Base-by-base conservation (phyloP, 2,113 vertebrate genomes). In the Pionites leucogaster region DNA sequence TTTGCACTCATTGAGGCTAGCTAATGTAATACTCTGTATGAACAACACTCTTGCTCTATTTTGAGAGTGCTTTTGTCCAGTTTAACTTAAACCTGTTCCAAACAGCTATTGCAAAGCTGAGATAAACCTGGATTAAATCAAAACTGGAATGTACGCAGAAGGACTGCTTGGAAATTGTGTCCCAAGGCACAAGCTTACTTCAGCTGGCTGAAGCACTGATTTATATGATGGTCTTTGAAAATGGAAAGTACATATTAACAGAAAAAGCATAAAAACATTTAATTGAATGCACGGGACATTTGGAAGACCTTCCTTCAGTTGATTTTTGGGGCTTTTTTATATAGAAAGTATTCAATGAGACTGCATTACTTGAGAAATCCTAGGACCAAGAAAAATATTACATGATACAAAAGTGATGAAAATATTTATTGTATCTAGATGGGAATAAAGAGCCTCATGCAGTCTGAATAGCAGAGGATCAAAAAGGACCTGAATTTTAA, bases 121-220 rank as follows among this genome's bases (percentile, higher is more conserved):
- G 46, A 80, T 76, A 94, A 97, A 97, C 82, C 72, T 96, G 86
- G 65, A 89, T 91, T 94, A 93, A 94, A 92, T 96, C 80, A 94
- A 94, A 80, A 44, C 57, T 89, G 91, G 84, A 97, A 94, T 85
- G 84, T 84, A 75, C 42, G 49, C 46, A 82, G 52, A 78, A 85
- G 23, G 28, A 84, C 72, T 92, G 67, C 60, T 95, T 86, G 62
- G 88, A 81, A 90, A 82, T 52, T 49, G 22, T 71, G 67, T 92
- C 77, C 80, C 82, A 93, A 88, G 62, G 47, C 62, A 86, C 25
- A 90, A 0, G 0, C 33, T 92, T 83, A 81, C 41, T 92, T 92
- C 85, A 95, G 35, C 65, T 94, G 88, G 76, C 78, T 68, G 44
- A 92, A 92, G 29, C 35, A 52, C 15, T 74, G 72, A 86, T 95